Percentiles rank a stretch among this genome's conserved stretches.
Evolutionary conservation across 2,113 vertebrate genomes (phyloP).

Genomic region (Delphinus delphis): DNA sequence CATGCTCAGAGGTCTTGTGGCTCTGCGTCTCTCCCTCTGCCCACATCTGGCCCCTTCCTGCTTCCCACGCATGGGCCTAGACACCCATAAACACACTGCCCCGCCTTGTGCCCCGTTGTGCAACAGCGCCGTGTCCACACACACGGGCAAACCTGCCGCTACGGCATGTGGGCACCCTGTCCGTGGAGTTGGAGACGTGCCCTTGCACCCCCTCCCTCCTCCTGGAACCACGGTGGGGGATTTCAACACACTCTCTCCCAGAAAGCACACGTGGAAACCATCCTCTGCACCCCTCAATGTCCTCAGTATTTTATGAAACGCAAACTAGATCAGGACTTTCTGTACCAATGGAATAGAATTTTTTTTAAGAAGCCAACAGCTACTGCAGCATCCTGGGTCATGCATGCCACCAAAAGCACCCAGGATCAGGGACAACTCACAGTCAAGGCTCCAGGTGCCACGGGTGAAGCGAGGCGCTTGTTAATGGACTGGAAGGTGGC

Average conservation of each 20-base stretch:
- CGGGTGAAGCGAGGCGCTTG: slow-evolving; percentile 93
- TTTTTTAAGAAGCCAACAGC: not conserved
- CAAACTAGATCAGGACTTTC: not conserved
- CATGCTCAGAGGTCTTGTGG: rapidly evolving
- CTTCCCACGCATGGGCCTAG: not conserved
- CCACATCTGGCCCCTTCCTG: not conserved
- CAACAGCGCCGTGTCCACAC: rapidly evolving
- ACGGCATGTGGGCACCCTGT: rapidly evolving
- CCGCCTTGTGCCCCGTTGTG: rapidly evolving
- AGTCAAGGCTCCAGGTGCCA: slow-evolving; percentile 89
- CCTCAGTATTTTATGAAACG: not conserved
- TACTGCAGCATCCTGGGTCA: not conserved
- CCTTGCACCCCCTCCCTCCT: not conserved
- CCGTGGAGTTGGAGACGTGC: rapidly evolving
- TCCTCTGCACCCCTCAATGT: not conserved
- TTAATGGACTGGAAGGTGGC: slow-evolving; percentile 94
- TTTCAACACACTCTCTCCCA: not conserved
- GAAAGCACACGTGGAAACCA: no score
- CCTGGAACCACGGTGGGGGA: rapidly evolving
- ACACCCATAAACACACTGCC: not conserved
- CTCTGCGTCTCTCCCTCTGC: rapidly evolving
- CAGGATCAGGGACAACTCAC: slow-evolving; percentile 83
- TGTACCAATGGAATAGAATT: not conserved
- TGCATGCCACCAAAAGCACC: rapidly evolving
- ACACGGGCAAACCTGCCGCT: not conserved